Conservation (phyloP, 2,888 invertebrate genomes). For the Epistrophe grossulariae region DNA sequence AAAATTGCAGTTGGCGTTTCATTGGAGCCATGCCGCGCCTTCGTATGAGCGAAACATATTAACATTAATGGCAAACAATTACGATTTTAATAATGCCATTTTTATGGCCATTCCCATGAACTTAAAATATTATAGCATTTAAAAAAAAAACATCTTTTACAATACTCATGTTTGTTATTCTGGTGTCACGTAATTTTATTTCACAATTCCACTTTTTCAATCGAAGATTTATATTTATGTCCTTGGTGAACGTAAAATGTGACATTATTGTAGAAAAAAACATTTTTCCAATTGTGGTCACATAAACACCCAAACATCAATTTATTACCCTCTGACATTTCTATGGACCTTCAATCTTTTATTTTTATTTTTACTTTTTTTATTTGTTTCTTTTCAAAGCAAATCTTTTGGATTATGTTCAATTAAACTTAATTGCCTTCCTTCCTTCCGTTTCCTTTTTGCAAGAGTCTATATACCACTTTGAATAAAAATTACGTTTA, state of each 20-base stretch:
- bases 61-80: too few species aligned
- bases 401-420: constrained; percentile 18
- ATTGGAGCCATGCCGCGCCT: too few species aligned
- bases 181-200: neutral
- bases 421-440: constrained; percentile 36
- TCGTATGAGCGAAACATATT: too few species aligned
- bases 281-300: neutral
- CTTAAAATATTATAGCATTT: too few species aligned
- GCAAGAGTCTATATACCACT: neutral
- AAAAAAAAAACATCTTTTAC: too few species aligned
- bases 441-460: constrained; percentile 29
- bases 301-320: neutral
- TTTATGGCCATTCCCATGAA: too few species aligned
- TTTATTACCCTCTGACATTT: constrained; percentile 7
- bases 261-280: neutral
- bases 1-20: too few species aligned
- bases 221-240: neutral
- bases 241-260: neutral
- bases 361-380: neutral
- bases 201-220: neutral
- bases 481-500: constrained; percentile 12
- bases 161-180: neutral
- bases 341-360: constrained; percentile 1
- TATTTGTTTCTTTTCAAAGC: neutral
- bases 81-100: too few species aligned